phyloP scores from a whole-genome alignment of 2,797 vertebrate species.

The Oreochromis grahami region DNA sequence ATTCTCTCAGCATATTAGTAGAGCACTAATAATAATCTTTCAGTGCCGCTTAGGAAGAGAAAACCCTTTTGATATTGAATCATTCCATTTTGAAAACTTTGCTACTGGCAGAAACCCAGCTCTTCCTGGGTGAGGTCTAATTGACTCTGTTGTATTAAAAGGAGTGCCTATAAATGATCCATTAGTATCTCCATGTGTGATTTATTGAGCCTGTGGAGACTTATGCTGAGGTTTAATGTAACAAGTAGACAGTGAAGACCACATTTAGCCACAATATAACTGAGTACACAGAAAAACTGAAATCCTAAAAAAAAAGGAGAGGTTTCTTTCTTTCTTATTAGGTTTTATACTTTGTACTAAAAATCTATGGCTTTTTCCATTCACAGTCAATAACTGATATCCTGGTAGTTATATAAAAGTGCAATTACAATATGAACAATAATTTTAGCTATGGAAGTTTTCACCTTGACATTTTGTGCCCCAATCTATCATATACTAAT shows the following conservation, averaged over 20 bases:
- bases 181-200: slow-evolving; percentile 50
- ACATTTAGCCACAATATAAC: slow-evolving; percentile 55
- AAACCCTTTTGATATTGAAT: neutral
- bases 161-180: slow-evolving; percentile 53
- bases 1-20: neutral
- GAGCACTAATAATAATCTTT: neutral
- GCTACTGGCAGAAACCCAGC: slow-evolving; percentile 2
- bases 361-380: neutral
- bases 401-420: neutral
- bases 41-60: neutral
- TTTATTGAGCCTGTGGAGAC: slow-evolving; percentile 49
- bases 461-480: slow-evolving; percentile 42
- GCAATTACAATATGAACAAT: neutral
- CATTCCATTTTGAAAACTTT: slow-evolving; percentile 18
- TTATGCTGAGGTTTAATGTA: slow-evolving; percentile 56
- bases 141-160: slow-evolving; percentile 33
- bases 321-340: neutral
- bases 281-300: slow-evolving; percentile 21
- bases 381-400: neutral
- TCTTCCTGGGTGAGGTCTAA: slow-evolving; percentile 6
- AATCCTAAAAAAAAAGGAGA: neutral
- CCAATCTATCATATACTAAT: slow-evolving; percentile 28
- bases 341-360: neutral
- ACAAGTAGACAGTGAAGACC: slow-evolving; percentile 60
- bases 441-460: neutral